A percentile compares a stretch with the other conserved stretches of the same genome.
Evolutionary conservation across 2,888 invertebrate genomes (phyloP).

Genomic region (Acanthosoma haemorrhoidale): DNA sequence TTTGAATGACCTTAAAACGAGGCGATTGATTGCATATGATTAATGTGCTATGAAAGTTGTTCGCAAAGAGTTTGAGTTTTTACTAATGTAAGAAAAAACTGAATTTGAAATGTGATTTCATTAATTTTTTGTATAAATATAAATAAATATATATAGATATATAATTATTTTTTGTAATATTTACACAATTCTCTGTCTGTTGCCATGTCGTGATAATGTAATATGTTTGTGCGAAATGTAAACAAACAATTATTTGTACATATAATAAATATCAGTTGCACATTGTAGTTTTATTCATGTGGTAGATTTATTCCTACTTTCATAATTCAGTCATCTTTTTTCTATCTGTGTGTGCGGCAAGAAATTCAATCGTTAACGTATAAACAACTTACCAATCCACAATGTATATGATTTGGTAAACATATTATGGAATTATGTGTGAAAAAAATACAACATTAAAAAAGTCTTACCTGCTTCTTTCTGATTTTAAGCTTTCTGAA

Average conservation of each 20-base stretch:
- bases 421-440: no score
- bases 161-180: conserved; percentile 14
- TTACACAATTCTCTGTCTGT: conserved; percentile 1
- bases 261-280: conserved; percentile 5
- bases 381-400: no score
- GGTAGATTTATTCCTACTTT: no score
- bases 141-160: conserved; percentile 4
- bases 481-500: no score
- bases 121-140: conserved; percentile 14
- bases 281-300: not conserved
- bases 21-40: not conserved
- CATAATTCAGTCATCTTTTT: no score
- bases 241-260: not conserved
- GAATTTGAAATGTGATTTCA: conserved; percentile 6
- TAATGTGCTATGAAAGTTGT: not conserved
- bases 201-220: conserved; percentile 12
- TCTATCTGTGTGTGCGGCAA: no score
- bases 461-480: no score
- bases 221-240: not conserved
- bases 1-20: not conserved
- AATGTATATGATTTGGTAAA: no score
- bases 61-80: not conserved
- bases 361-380: no score
- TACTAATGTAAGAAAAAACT: not conserved
- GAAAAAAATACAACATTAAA: no score